Evolutionary conservation across 2,113 vertebrate species (phyloP), one percentile per base, ranked within the genome.

Genomic region (Rafetus swinhoei): DNA sequence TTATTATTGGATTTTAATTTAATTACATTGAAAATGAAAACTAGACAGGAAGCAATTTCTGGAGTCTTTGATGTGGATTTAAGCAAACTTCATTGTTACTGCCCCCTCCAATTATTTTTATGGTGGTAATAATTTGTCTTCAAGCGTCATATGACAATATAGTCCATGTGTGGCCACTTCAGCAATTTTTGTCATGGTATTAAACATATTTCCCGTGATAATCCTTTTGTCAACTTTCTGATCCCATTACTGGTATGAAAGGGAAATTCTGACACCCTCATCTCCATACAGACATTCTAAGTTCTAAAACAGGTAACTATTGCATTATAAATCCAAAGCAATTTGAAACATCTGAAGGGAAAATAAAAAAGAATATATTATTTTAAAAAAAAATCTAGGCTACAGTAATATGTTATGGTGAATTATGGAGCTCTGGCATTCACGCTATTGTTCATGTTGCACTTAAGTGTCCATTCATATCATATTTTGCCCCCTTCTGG

Each of bases 11-110:
- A 65, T 32, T 65, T 65, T 29, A 32, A 65, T 32, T 65, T 80
- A 76, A 8, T 81, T 53, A n/a, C 29, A 72, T 80, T 85, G 52
- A 35, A 32, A 21, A 1, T 83, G 18, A 39, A 39, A 39, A 35
- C n/a, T 22, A 84, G 45, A 85, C 86, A 56, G 15, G 52, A n/a
- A 29, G 39, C 60, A 16, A 60, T 52, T 62, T 90, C 90, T 92
- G 55, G 83, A 88, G 90, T n/a, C 93, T 91, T 60, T 2, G 0
- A 4, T 89, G 65, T 55, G 87, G 60, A 82, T 45, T 81, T 93
- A 50, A 80, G 14, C 94, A 27, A 79, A 80, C 86, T 80, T 79
- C 72, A 55, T 86, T 92, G 84, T 85, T 35, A 29, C 77, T 74
- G 1, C 27, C 39, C 50, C 29, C 19, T 55, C 27, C 29, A 29